Percentiles rank a stretch among this genome's conserved stretches.
phyloP scores from a whole-genome alignment of 2,113 vertebrate species.

The Lamprotornis superbus region DNA sequence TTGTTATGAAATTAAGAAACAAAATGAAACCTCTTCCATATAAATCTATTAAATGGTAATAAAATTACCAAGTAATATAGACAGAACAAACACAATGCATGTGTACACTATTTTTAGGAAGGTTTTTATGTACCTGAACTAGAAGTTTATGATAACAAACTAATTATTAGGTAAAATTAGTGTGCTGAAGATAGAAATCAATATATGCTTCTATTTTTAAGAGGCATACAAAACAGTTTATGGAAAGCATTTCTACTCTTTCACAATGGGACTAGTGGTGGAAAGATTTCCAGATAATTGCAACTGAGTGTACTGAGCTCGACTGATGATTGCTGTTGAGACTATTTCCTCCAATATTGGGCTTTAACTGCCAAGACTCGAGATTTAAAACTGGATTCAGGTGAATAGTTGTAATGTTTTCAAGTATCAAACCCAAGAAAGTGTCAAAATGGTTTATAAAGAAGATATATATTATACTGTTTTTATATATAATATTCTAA shows the following conservation, averaged over 20 bases:
- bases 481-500: slow-evolving; percentile 6
- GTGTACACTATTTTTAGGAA: background rate
- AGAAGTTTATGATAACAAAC: background rate
- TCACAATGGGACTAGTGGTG: background rate
- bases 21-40: background rate
- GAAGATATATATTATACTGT: background rate
- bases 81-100: background rate
- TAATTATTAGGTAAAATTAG: background rate
- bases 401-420: slow-evolving; percentile 24
- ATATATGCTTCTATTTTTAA: slow-evolving; percentile 20
- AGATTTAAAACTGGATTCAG: slow-evolving; percentile 41
- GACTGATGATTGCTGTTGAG: slow-evolving; percentile 37
- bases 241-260: slow-evolving; percentile 5
- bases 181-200: background rate
- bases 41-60: background rate
- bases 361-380: slow-evolving; percentile 5
- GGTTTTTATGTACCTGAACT: background rate
- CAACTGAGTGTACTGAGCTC: slow-evolving; percentile 4
- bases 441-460: slow-evolving; percentile 12
- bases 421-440: slow-evolving; percentile 44
- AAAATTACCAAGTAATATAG: background rate
- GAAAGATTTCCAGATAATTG: slow-evolving; percentile 47
- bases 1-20: background rate
- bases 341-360: slow-evolving; percentile 12
- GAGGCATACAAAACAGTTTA: background rate